phyloP scores from a whole-genome alignment of 2,888 invertebrate genomes.

The Zootermopsis nevadensis region DNA sequence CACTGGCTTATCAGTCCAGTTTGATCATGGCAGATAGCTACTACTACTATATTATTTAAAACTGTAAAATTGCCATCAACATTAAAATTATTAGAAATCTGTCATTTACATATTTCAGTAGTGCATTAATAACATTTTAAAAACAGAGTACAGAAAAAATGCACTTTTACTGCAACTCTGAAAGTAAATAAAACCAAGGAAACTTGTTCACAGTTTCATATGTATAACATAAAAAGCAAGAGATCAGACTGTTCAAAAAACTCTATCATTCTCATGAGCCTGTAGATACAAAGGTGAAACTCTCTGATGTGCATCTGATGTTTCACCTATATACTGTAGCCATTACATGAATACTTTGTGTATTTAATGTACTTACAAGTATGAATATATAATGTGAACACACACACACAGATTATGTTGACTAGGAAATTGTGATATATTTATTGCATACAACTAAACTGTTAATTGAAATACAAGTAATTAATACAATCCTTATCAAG shows the following conservation, averaged over 20 bases:
- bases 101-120: background rate
- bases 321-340: slow-evolving; percentile 31
- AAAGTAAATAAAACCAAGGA: background rate
- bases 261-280: slow-evolving; percentile 30
- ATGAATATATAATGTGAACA: slow-evolving; percentile 19
- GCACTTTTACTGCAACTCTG: background rate
- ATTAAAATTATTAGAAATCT: slow-evolving; percentile 30
- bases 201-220: slow-evolving; percentile 3
- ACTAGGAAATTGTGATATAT: slow-evolving; percentile 33
- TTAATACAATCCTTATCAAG: background rate
- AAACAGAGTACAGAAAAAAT: background rate
- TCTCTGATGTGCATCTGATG: slow-evolving; percentile 1
- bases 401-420: background rate
- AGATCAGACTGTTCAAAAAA: slow-evolving; percentile 37
- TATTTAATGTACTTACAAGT: slow-evolving; percentile 25
- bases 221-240: slow-evolving; percentile 35
- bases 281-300: background rate
- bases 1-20: background rate
- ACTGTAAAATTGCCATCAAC: slow-evolving; percentile 40
- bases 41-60: slow-evolving; percentile 12
- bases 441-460: slow-evolving; percentile 7
- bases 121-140: background rate
- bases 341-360: slow-evolving; percentile 8
- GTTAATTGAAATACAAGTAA: background rate
- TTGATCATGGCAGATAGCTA: background rate